Evolutionary conservation across 2,113 vertebrate species (phyloP).

Genomic region (Ctenomys sociabilis): DNA sequence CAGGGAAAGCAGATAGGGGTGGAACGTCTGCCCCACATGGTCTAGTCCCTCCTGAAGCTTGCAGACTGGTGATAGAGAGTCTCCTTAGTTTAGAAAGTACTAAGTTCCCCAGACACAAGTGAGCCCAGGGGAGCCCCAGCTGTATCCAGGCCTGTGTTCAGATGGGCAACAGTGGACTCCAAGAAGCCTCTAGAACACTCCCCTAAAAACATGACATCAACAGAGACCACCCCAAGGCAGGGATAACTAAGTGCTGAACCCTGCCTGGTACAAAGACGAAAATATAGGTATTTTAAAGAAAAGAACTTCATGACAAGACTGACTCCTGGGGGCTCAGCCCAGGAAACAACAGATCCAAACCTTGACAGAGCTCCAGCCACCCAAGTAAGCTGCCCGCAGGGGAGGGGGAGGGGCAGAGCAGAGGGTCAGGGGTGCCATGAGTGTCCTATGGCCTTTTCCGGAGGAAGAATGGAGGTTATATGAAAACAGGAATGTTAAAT

Average conservation of each 20-base stretch:
- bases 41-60: not conserved
- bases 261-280: not conserved
- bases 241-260: not conserved
- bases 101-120: not conserved
- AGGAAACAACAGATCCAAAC: not conserved
- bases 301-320: not conserved
- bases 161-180: not conserved
- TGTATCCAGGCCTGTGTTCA: not conserved
- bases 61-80: not conserved
- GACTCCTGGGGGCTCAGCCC: not conserved
- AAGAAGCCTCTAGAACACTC: not conserved
- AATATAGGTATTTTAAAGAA: not conserved
- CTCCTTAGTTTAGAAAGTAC: not conserved
- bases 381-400: not conserved
- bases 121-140: not conserved
- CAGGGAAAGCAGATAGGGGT: not conserved
- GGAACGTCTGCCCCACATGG: not conserved
- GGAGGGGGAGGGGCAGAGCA: accelerated
- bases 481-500: not conserved
- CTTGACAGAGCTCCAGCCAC: not conserved
- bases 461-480: not conserved
- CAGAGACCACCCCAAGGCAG: not conserved
- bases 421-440: not conserved
- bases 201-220: not conserved
- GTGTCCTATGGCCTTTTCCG: not conserved